Conservation (phyloP, 2,113 vertebrate species). For the Caranx ignobilis region DNA sequence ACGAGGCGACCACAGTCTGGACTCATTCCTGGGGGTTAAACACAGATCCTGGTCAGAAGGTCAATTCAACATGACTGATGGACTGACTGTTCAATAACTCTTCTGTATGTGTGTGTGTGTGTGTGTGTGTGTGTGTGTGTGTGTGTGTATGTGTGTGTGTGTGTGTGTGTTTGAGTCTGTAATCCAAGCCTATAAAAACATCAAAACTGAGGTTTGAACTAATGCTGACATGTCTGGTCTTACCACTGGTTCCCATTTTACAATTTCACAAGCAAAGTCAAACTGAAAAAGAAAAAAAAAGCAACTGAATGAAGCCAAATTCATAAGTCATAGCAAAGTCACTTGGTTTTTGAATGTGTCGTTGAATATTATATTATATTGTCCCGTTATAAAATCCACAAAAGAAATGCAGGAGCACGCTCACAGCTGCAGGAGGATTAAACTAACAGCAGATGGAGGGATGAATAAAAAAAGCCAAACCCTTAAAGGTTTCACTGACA, state of each 20-base stretch:
- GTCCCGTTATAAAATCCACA: not conserved
- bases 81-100: not conserved
- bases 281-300: not conserved
- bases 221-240: not conserved
- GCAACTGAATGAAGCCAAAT: not conserved
- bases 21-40: slow-evolving; percentile 86
- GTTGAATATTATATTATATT: not conserved
- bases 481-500: not conserved
- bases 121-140: not conserved
- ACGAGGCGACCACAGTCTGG: slow-evolving; percentile 92
- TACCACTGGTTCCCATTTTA: too few relatives aligned
- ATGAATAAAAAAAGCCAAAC: not conserved
- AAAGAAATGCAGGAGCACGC: not conserved
- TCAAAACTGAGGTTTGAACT: not conserved
- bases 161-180: not conserved
- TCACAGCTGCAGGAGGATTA: not conserved
- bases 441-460: not conserved
- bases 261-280: too few relatives aligned
- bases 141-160: not conserved
- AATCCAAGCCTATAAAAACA: slow-evolving; percentile 29
- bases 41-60: slow-evolving; percentile 19
- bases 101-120: not conserved
- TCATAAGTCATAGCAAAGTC: not conserved
- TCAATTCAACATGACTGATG: not conserved
- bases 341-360: not conserved